These are phyloP conservation scores for Drosophila athabasca DNA, from an alignment of 1,140 invertebrate species.

Conservation along the genomic window DNA sequence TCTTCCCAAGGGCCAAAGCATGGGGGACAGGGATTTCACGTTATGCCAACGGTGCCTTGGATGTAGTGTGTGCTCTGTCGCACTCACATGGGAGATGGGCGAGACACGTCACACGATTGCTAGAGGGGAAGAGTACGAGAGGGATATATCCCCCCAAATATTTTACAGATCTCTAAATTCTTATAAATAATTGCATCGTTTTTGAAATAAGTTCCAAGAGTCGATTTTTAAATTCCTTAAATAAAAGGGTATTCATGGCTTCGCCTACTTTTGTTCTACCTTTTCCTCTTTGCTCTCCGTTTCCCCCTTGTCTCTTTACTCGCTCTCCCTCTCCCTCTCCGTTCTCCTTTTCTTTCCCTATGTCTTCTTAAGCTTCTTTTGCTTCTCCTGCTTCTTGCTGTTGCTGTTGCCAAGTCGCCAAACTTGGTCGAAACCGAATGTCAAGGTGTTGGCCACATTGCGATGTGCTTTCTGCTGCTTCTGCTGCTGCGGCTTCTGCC, in stretches of 20 bases:
- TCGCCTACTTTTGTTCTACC: constrained; percentile 5
- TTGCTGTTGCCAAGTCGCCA: constrained; percentile 60
- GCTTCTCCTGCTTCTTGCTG: constrained; percentile 33
- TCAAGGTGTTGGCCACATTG: constrained; percentile 75
- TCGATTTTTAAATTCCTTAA: neutral
- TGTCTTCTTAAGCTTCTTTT: neutral
- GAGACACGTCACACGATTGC: too few species aligned
- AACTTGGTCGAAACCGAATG: constrained; percentile 41
- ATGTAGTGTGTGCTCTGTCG: too few species aligned
- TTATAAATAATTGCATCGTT: too few species aligned
- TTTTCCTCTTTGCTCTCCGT: too few species aligned
- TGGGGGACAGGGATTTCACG: too few species aligned
- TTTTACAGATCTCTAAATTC: too few species aligned
- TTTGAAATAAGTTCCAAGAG: neutral
- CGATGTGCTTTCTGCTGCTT: constrained; percentile 41
- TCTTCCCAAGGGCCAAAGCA: too few species aligned
- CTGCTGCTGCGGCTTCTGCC: neutral
- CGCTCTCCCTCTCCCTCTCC: neutral
- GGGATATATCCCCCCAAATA: too few species aligned
- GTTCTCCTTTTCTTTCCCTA: neutral
- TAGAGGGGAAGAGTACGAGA: too few species aligned
- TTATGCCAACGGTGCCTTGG: too few species aligned
- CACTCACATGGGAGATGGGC: too few species aligned
- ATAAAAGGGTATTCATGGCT: constrained; percentile 8
- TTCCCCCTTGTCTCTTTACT: too few species aligned